A percentile compares a stretch with the other conserved stretches of the same genome.
These are phyloP conservation scores for Mirza zaza DNA, from an alignment of 2,113 vertebrate genomes.

Conservation along the genomic window DNA sequence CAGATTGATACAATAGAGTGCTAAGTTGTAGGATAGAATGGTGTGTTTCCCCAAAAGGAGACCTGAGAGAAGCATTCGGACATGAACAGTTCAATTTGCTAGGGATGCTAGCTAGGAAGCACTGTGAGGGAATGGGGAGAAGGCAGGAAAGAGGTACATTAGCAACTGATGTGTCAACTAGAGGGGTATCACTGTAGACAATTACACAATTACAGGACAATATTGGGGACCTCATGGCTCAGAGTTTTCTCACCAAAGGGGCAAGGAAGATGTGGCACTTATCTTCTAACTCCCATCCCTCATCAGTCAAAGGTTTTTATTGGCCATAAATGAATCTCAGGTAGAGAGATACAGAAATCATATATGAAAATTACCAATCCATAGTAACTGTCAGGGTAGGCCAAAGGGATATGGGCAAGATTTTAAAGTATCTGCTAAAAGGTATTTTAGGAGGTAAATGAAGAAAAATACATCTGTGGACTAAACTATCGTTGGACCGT, in stretches of 20 bases:
- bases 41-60: background rate
- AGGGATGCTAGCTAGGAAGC: background rate
- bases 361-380: background rate
- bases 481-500: background rate
- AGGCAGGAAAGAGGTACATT: background rate
- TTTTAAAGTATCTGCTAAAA: background rate
- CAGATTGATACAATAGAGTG: background rate
- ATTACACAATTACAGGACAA: background rate
- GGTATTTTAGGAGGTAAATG: background rate
- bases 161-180: background rate
- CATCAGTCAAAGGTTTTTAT: background rate
- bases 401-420: background rate
- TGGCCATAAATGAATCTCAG: background rate
- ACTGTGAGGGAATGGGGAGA: background rate
- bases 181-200: background rate
- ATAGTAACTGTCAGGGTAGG: background rate
- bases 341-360: background rate
- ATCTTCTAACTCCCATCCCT: background rate
- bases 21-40: background rate
- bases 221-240: background rate
- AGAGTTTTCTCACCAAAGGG: background rate
- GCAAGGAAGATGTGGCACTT: background rate
- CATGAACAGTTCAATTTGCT: background rate
- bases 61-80: background rate
- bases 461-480: background rate